A percentile compares a stretch with the other conserved stretches of the same genome.
These are phyloP conservation scores for Pyrrhura leucotis DNA, from an alignment of 2,797 vertebrate species.

Conservation along the genomic window DNA sequence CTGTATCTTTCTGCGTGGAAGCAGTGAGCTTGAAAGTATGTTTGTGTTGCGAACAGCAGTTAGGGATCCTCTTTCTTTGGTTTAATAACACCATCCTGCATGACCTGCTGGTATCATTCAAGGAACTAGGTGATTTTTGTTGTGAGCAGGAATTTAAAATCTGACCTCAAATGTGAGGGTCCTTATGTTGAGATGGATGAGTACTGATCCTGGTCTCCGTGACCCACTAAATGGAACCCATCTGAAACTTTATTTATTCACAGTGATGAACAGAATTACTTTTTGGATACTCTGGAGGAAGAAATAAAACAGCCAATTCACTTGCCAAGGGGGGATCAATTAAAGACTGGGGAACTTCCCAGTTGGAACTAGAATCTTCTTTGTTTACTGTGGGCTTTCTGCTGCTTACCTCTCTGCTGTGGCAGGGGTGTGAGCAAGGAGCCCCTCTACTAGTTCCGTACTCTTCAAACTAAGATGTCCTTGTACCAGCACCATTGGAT, in stretches of 20 bases:
- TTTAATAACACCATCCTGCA: not conserved
- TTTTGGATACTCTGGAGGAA: not conserved
- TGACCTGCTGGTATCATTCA: not conserved
- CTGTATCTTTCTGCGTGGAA: not conserved
- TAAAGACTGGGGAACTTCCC: not conserved
- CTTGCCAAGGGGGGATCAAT: not conserved
- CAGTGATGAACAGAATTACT: not conserved
- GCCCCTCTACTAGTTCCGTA: not conserved
- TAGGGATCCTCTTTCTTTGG: not conserved
- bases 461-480: not conserved
- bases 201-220: not conserved
- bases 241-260: not conserved
- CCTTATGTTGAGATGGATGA: not conserved
- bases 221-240: not conserved
- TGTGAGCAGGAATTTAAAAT: not conserved
- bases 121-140: not conserved
- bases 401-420: not conserved
- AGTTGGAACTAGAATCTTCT: not conserved
- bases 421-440: not conserved
- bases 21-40: not conserved
- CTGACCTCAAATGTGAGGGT: not conserved
- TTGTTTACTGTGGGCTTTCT: not conserved
- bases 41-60: not conserved
- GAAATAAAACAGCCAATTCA: not conserved
- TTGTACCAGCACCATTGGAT: not conserved